These are phyloP conservation scores for Diabrotica undecimpunctata DNA, from an alignment of 1,140 invertebrate genomes.

Conservation along the genomic window DNA sequence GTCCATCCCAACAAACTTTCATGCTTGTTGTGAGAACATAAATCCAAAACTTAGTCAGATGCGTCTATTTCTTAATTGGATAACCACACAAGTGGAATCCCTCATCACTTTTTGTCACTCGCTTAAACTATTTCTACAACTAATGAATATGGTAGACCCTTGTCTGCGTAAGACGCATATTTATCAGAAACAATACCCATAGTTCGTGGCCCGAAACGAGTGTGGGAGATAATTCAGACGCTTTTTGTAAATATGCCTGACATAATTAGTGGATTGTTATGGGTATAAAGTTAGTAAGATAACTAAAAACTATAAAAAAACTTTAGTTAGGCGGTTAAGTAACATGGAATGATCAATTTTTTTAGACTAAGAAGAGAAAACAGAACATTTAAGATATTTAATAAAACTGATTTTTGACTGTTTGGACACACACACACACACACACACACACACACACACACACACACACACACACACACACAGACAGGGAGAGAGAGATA, in stretches of 20 bases:
- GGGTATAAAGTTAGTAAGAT: too few species aligned
- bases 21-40: background rate
- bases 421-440: too few species aligned
- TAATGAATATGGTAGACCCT: slow-evolving; percentile 2
- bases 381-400: too few species aligned
- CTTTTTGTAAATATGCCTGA: background rate
- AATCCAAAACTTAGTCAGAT: slow-evolving; percentile 2
- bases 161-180: background rate
- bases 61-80: slow-evolving; percentile 2
- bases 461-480: too few species aligned
- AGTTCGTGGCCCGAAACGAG: background rate
- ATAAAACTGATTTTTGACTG: too few species aligned
- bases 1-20: background rate
- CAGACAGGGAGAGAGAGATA: too few species aligned
- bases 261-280: background rate
- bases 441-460: too few species aligned
- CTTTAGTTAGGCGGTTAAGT: too few species aligned
- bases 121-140: slow-evolving; percentile 1
- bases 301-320: too few species aligned
- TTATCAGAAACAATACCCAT: slow-evolving; percentile 3
- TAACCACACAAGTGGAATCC: background rate
- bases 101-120: slow-evolving; percentile 2
- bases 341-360: too few species aligned
- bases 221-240: background rate
- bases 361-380: too few species aligned